Evolutionary conservation across 2,888 invertebrate species (phyloP), one percentile per base, ranked within the genome.

Genomic region (Athetis lepigone): DNA sequence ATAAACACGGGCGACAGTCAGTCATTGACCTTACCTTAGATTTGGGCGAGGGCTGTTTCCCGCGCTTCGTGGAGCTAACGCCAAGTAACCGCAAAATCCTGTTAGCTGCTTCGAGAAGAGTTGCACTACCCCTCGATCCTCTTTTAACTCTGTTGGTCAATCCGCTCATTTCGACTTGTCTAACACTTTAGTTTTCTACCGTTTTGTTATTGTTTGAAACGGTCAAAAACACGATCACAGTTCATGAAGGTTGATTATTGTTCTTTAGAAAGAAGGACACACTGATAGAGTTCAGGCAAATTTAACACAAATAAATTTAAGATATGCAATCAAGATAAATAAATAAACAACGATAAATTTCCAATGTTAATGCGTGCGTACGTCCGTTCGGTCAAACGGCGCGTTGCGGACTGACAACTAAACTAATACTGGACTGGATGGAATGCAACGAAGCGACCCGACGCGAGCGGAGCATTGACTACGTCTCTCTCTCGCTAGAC

Each of bases 71-170:
- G 67, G 95, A 94, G 86, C 94, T 95, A 77, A 95, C 93, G 84
- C 95, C 95, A 76, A 95, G 92, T 83, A 95, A 85, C 82, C 95
- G 91, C 75, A 95, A 92, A 91, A 95, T 95, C 88, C 95, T 94
- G 91, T 95, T 95, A 63, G 95, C 95, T 86, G 95, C 95, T 87
- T 95, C 95, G 66, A 95, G 89, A 84, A 95, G 93, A 87, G 95
- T 95, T 73, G 94, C 95, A 89, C 95, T 95, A 83, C 95, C 95
- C 89, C 95, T 92, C 90, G 95, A 95, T 88, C 95, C 94, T 88
- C 95, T 90, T 92, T 95, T 95, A 81, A 93, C 93, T 91, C 94
- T 94, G 86, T 91, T 91, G 90, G 94, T 93, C 95, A 95, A 92
- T 91, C 94, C 94, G 87, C 95, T 95, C 95, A 95, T 95, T 91